Evolutionary conservation across 2,888 invertebrate species (phyloP), one percentile per base, ranked within the genome.

Genomic region (Macaria liturata): DNA sequence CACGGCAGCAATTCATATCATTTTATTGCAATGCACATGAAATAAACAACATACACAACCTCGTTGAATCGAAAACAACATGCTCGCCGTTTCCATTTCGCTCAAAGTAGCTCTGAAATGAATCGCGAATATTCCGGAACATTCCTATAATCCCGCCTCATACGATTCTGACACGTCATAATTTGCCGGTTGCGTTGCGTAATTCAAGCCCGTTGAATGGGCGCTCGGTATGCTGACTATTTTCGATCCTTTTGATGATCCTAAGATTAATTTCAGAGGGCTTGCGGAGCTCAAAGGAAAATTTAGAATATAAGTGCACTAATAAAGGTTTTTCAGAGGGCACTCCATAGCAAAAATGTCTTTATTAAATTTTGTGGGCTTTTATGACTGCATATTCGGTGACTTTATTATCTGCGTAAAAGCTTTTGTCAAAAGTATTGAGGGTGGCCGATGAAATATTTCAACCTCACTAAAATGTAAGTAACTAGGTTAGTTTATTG

Each of bases 281-380:
- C 68, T 80, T 77, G 70, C 71, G 72, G 67, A 75, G 80, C 80
- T 87, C 88, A 91, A 91, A 88, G 86, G 87, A 86, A 86, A 84
- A 86, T 89, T 88, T 85, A 82, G 88, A 88, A 88, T 86, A 83
- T 88, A 89, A 89, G 88, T 90, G 88, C 87, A 91, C 90, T 88
- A 88, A 87, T 91, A 86, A 87, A 88, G 80, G 82, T 84, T 84
- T 83, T 81, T 84, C 76, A 80, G 76, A 81, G 85, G 76, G 83
- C 79, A 84, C 84, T 87, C 81, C 79, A 77, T 80, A 75, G 75
- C 79, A 80, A 86, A 79, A 88, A 88, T 87, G 78, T 83, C 85
- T 85, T 89, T 87, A 89, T 90, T 88, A 86, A 88, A 88, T 89
- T 70, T 89, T 84, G 84, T 80, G 79, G 78, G 81, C 82, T 84